Base-by-base conservation (phyloP, 2,888 invertebrate species). In the Fragum sueziense region DNA sequence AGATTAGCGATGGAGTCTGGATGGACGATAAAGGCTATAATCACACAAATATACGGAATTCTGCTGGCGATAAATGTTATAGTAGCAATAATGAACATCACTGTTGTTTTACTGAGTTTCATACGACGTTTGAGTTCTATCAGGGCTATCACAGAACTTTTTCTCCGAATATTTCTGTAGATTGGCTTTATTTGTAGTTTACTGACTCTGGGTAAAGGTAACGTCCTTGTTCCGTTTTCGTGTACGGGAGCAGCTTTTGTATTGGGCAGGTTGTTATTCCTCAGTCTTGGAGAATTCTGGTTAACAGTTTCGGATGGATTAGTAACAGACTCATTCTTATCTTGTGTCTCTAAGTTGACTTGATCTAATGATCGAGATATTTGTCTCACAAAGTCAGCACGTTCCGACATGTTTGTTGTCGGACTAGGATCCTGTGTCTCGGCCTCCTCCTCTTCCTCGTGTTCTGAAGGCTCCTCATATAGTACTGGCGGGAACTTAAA, bases 1-100 rank as follows among this genome's bases (percentile, higher is more conserved):
- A 82, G 67, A 2, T 54, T 31, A 71, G 61, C 31, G 1, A 54
- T 57, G 25, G 62, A 29, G 7, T 47, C 41, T n/a, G 71, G 80
- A 34, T 70, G n/a, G 2, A 79, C 25, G 29, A 76, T 69, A 1
- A 51, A n/a, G 29, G 59, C 73, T 47, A 81, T 69, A 47, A 68
- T 75, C n/a, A 75, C 65, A 29, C 74, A 72, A 31, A 75, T 75
- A 70, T 80, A 84, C 2, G 84, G 84, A 17, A 84, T 67, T 61
- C 79, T 81, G 71, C 81, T 76, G 22, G 74, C 72, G 37, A 81
- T 77, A 74, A 74, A 84, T 4, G 80, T 79, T 9, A 78, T 70
- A 9, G 84, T 80, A 1, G 84, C 84, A 1, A 76, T 72, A n/a
- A 84, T 81, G 41, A 84, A 84, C 84, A 84, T 84, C 1, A 77